A percentile compares a stretch with the other conserved stretches of the same genome.
Conservation (phyloP, 1,140 invertebrate genomes). For the Pararge aegeria region DNA sequence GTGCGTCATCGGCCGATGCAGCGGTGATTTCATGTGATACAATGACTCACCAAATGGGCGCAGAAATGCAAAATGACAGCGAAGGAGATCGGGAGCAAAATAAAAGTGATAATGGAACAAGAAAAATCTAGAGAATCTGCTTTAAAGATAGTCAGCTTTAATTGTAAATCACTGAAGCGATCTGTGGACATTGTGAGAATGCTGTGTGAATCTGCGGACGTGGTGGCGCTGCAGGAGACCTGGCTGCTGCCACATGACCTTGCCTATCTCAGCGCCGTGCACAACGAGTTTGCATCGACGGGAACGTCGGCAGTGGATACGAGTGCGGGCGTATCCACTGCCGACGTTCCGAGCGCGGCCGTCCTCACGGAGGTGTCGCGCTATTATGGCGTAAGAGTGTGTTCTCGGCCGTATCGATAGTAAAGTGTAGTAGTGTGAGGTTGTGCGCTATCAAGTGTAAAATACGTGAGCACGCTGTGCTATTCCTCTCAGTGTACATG, state of each 20-base stretch:
- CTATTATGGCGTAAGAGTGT: conserved; percentile 16
- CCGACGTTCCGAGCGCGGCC: too few relatives aligned
- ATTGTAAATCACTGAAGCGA: conserved; percentile 10
- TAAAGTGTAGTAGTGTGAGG: conserved; percentile 8
- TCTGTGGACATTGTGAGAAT: conserved; percentile 2
- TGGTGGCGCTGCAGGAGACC: conserved; percentile 13
- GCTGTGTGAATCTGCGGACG: background rate
- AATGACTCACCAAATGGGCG: too few relatives aligned
- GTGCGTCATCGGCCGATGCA: too few relatives aligned
- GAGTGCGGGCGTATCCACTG: background rate
- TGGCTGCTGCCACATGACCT: conserved; percentile 14
- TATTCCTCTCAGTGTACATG: conserved; percentile 12
- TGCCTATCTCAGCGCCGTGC: background rate
- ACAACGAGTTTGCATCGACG: background rate
- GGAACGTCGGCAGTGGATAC: conserved; percentile 13
- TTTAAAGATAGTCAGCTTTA: too few relatives aligned
- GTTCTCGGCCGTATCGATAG: conserved; percentile 1
- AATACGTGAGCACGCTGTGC: background rate
- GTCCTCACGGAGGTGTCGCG: conserved; percentile 13
- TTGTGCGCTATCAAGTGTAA: conserved; percentile 8
- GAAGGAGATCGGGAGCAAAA: too few relatives aligned
- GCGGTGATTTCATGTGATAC: too few relatives aligned
- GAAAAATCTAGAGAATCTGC: too few relatives aligned
- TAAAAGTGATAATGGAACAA: too few relatives aligned
- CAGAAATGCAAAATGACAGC: too few relatives aligned